phyloP scores from a whole-genome alignment of 2,797 vertebrate species.

The Champsocephalus esox region DNA sequence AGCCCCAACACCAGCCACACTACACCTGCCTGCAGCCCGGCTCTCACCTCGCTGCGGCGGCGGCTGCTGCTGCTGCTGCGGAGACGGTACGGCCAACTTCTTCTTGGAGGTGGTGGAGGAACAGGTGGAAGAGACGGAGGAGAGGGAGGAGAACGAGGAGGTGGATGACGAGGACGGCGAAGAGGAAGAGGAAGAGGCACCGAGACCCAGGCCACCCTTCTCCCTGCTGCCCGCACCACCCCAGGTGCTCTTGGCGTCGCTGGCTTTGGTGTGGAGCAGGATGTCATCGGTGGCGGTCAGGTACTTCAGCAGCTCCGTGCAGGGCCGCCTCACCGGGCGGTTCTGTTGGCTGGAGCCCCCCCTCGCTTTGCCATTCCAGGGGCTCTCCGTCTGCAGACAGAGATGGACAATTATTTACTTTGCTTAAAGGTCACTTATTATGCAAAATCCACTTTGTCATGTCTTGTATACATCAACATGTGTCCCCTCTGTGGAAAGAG shows the following conservation, averaged over 20 bases:
- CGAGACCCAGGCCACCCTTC: constrained; percentile 86
- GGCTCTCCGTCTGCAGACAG: constrained; percentile 91
- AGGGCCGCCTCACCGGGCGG: constrained; percentile 96
- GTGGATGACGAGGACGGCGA: constrained; percentile 86
- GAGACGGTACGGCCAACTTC: constrained; percentile 88
- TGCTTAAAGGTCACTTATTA: neutral
- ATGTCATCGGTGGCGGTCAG: constrained; percentile 96
- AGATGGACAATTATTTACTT: constrained; percentile 23
- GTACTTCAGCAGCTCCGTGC: constrained; percentile 99
- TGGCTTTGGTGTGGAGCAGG: constrained; percentile 93
- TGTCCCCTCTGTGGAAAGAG: no score
- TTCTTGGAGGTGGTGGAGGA: constrained; percentile 93
- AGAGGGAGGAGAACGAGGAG: constrained; percentile 85
- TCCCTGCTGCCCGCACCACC: constrained; percentile 87
- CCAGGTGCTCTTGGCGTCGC: constrained; percentile 84
- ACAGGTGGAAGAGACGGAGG: constrained; percentile 82
- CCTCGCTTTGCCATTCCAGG: constrained; percentile 95
- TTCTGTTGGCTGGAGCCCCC: constrained; percentile 94
- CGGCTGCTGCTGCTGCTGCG: constrained; percentile 84
- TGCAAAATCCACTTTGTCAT: no score
- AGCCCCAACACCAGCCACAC: constrained; percentile 88
- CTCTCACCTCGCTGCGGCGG: constrained; percentile 94
- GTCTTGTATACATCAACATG: no score
- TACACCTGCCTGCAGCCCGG: constrained; percentile 75
- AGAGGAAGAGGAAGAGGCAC: constrained; percentile 81